Evolutionary conservation across 2,113 vertebrate genomes (phyloP).

Genomic region (Emydura subglobosa): DNA sequence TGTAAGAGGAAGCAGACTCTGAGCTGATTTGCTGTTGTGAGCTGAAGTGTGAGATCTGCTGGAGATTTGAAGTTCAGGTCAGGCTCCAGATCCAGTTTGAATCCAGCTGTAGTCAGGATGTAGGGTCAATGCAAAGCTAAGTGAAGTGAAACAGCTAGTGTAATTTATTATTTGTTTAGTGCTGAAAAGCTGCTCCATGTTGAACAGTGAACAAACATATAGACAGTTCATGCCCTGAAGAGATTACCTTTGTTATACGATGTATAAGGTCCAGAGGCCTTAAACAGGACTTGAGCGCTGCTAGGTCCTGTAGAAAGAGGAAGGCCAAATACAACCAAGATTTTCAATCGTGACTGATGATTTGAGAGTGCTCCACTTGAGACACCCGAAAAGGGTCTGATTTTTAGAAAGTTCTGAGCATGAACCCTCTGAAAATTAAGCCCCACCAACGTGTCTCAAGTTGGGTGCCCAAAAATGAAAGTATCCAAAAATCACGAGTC

Average conservation of each 20-base stretch:
- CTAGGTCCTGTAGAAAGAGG: not conserved
- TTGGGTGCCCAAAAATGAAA: not conserved
- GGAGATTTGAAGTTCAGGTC: not conserved
- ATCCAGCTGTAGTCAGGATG: not conserved
- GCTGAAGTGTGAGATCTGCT: not conserved
- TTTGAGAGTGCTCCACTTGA: not conserved
- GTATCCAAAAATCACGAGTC: not conserved
- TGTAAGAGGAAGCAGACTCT: not conserved
- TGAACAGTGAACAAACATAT: not conserved
- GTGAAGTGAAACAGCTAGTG: not conserved
- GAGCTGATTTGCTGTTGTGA: not conserved
- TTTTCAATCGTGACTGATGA: not conserved
- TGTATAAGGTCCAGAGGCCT: not conserved
- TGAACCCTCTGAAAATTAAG: not conserved
- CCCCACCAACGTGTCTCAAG: not conserved
- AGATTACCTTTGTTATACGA: not conserved
- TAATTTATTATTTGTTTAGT: not conserved
- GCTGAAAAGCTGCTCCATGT: not conserved
- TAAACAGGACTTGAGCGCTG: not conserved
- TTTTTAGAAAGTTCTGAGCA: not conserved
- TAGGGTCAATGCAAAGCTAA: not conserved
- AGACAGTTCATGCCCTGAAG: not conserved
- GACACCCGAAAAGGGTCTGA: not conserved
- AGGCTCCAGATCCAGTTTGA: not conserved
- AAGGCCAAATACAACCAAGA: not conserved